Evolutionary conservation across 2,113 vertebrate species (phyloP).

Genomic region (Eclectus roratus): DNA sequence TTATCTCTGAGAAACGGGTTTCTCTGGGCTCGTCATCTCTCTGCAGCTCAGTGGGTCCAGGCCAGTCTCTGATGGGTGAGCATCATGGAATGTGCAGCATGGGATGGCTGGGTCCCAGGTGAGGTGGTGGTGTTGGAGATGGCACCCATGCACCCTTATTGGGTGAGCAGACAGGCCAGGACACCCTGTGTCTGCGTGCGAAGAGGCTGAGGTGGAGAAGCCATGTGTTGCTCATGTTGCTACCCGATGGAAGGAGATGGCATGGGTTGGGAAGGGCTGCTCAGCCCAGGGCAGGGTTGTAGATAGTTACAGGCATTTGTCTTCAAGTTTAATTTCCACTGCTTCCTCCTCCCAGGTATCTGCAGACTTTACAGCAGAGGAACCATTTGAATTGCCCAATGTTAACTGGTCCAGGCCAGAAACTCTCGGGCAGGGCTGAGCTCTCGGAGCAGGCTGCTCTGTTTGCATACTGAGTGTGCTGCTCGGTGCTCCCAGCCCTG

Average conservation of each 20-base stretch:
- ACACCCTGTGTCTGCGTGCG: fast-evolving
- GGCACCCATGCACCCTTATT: not conserved
- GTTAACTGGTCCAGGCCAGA: not conserved
- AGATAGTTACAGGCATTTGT: not conserved
- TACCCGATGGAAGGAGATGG: fast-evolving
- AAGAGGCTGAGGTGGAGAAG: not conserved
- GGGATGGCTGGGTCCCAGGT: not conserved
- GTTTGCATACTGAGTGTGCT: not conserved
- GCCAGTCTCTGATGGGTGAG: not conserved
- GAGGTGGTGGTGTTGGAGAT: not conserved
- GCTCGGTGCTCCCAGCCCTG: not conserved
- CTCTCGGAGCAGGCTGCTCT: not conserved
- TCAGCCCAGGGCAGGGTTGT: not conserved
- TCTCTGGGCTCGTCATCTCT: not conserved
- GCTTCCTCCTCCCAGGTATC: fast-evolving
- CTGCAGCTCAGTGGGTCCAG: fast-evolving
- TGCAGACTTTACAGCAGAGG: not conserved
- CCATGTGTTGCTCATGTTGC: fast-evolving
- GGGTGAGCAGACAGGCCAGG: not conserved
- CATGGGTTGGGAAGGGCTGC: not conserved
- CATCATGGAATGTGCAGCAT: fast-evolving
- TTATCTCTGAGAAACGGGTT: conserved; percentile 45
- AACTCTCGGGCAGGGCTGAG: not conserved
- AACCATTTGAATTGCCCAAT: no score
- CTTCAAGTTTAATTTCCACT: not conserved